Percentiles rank a stretch among this genome's conserved stretches.
phyloP scores from a whole-genome alignment of 2,888 invertebrate genomes.

The Nesidiocoris tenuis region DNA sequence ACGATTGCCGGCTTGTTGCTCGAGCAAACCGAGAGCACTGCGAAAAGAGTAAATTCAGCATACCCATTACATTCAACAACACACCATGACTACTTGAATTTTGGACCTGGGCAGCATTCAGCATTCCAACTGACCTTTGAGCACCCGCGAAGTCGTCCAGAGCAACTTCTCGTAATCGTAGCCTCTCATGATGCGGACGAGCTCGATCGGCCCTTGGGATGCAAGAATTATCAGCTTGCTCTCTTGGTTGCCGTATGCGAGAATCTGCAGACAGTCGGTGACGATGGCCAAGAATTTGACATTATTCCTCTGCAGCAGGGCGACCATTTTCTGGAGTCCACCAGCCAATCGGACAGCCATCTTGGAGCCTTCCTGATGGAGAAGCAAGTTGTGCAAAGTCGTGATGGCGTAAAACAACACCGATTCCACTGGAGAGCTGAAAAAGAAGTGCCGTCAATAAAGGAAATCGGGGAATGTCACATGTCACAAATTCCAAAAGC shows the following conservation, averaged over 20 bases:
- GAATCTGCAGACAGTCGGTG: constrained; percentile 96
- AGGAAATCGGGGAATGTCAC: background rate
- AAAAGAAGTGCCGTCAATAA: constrained; percentile 34
- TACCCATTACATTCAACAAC: too few relatives aligned
- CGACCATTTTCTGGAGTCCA: constrained; percentile 97
- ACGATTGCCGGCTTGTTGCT: constrained; percentile 99
- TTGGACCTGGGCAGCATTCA: too few relatives aligned
- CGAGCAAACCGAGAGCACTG: constrained; percentile 93
- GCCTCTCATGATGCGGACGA: constrained; percentile 95
- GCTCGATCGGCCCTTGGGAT: constrained; percentile 91
- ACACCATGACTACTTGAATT: too few relatives aligned
- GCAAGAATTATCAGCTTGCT: constrained; percentile 95
- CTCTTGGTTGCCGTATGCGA: constrained; percentile 97
- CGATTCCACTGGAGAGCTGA: constrained; percentile 89
- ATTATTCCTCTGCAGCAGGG: constrained; percentile 91
- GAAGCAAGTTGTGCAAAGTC: constrained; percentile 92
- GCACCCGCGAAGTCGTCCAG: constrained; percentile 97
- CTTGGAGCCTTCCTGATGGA: constrained; percentile 98
- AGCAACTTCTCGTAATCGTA: constrained; percentile 97
- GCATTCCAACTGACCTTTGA: constrained; percentile 67
- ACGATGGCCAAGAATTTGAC: constrained; percentile 98
- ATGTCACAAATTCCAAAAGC: background rate
- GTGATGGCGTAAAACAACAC: constrained; percentile 99
- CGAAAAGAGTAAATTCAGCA: background rate
- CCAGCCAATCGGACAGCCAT: constrained; percentile 96